Conservation (phyloP, 2,113 vertebrate genomes). For the Lutjanus erythropterus region DNA sequence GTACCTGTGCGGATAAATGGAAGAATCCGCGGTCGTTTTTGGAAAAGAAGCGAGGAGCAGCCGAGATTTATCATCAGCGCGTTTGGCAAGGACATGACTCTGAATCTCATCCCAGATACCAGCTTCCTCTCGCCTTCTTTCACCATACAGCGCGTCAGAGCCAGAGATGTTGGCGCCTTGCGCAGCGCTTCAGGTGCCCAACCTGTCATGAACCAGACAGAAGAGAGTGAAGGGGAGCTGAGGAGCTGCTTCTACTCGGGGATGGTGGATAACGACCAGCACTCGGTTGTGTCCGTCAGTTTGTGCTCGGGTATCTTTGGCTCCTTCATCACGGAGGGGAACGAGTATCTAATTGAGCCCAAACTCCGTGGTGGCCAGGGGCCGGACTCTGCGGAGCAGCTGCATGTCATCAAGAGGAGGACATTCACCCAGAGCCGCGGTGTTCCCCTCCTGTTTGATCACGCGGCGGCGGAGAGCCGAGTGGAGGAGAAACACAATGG, state of each 20-base stretch:
- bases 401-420: slow-evolving; percentile 80
- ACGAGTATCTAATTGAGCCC: slow-evolving; percentile 88
- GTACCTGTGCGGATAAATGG: slow-evolving; percentile 77
- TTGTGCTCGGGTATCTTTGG: slow-evolving; percentile 89
- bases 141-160: slow-evolving; percentile 81
- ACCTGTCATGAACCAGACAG: slow-evolving; percentile 47
- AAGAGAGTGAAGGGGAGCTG: slow-evolving; percentile 66
- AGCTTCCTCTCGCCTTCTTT: slow-evolving; percentile 87
- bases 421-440: slow-evolving; percentile 15
- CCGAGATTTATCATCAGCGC: slow-evolving; percentile 82
- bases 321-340: slow-evolving; percentile 86
- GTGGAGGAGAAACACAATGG: slow-evolving; percentile 21
- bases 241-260: slow-evolving; percentile 89
- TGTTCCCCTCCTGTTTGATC: slow-evolving; percentile 50
- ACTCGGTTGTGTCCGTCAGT: slow-evolving; percentile 88
- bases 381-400: slow-evolving; percentile 53
- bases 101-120: slow-evolving; percentile 87
- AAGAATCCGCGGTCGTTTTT: slow-evolving; percentile 74
- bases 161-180: slow-evolving; percentile 45
- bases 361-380: slow-evolving; percentile 40
- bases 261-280: slow-evolving; percentile 79
- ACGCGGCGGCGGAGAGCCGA: slow-evolving; percentile 23
- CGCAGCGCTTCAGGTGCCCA: slow-evolving; percentile 52
- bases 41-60: slow-evolving; percentile 81
- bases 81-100: slow-evolving; percentile 85